Percentiles rank a stretch among this genome's conserved stretches.
Conservation (phyloP, 2,113 vertebrate genomes). For the Nicator chloris region DNA sequence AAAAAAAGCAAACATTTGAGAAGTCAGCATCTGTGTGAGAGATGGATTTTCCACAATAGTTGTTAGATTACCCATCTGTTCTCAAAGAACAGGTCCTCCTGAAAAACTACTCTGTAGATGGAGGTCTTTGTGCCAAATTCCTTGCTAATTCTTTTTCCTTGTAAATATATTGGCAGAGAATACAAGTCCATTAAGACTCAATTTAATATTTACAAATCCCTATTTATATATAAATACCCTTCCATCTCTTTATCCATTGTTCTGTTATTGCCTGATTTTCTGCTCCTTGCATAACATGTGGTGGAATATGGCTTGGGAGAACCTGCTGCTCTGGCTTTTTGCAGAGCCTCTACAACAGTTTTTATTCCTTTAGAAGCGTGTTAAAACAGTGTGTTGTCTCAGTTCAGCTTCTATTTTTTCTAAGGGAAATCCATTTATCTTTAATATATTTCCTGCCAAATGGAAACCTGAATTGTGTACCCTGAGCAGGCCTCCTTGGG, state of each 20-base stretch:
- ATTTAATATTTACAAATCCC: conserved; percentile 12
- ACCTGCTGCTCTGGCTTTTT: neutral
- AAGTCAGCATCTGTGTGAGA: neutral
- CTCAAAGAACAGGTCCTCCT: neutral
- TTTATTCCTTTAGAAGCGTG: neutral
- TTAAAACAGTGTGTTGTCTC: neutral
- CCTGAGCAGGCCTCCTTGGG: neutral
- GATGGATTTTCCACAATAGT: neutral
- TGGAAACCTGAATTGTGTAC: neutral
- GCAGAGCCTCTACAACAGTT: neutral
- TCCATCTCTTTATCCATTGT: neutral
- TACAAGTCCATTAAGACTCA: neutral
- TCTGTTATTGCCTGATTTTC: neutral
- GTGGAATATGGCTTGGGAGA: neutral
- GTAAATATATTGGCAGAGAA: neutral
- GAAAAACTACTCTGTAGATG: neutral
- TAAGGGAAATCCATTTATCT: neutral
- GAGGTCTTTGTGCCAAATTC: neutral
- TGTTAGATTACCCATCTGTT: neutral
- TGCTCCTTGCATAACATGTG: neutral
- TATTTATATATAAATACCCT: neutral
- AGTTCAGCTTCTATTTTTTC: neutral
- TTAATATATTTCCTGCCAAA: neutral
- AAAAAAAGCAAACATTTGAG: neutral
- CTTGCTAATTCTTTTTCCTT: neutral